phyloP scores from a whole-genome alignment of 2,113 vertebrate species.

The Choloepus hoffmanni region DNA sequence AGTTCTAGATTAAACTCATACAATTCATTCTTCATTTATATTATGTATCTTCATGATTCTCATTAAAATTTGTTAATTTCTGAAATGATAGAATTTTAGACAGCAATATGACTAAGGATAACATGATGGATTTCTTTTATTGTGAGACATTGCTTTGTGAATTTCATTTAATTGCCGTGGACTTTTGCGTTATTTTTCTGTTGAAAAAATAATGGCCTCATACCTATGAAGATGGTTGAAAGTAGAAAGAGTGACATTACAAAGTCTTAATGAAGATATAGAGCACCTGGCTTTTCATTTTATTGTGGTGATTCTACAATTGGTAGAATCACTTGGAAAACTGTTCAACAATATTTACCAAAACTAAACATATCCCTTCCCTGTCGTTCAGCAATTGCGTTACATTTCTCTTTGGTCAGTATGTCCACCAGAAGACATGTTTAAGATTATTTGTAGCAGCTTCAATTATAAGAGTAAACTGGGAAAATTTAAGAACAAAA shows the following conservation, averaged over 20 bases:
- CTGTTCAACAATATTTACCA: neutral
- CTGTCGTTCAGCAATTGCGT: no score
- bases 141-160: neutral
- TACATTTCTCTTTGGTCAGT: no score
- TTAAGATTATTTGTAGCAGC: no score
- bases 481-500: neutral
- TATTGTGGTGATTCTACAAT: no score
- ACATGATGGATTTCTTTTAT: neutral
- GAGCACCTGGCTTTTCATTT: neutral
- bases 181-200: neutral
- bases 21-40: neutral
- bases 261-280: neutral
- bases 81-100: neutral
- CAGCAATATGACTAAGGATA: neutral
- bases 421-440: no score
- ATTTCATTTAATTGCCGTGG: neutral
- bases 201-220: neutral
- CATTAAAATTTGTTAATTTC: slow-evolving; percentile 2
- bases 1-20: neutral
- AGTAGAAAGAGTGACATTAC: neutral
- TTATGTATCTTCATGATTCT: neutral
- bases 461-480: neutral
- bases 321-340: no score
- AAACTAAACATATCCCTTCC: no score
- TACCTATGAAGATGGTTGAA: neutral